Evolutionary conservation across 2,113 vertebrate species (phyloP), one percentile per base, ranked within the genome.

Genomic region (Prinia subflava): DNA sequence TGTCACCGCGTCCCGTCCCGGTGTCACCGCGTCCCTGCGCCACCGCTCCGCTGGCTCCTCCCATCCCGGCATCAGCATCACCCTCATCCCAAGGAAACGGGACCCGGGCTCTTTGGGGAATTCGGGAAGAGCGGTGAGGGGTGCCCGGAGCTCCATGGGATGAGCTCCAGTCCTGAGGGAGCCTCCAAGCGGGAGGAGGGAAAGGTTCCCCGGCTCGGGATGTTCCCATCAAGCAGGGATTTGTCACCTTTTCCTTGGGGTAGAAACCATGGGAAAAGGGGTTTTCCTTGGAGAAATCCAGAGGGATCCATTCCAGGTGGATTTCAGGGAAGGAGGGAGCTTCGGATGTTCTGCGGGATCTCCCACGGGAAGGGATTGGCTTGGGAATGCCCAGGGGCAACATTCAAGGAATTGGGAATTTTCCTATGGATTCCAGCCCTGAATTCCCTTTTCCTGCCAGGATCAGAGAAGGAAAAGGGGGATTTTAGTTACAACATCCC

Each of bases 191-290:
- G 39, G 25, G 35, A 28, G 13, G 42, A 22, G 67, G n/a, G 2
- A 15, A 42, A 28, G 1, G 22, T 13, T 16, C 14, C 81, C 23
- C 5, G 0, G 46, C 41, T 41, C 6, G 1, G 73, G 67, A 28
- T 20, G 30, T 59, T 27, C 74, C 49, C 62, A 0, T 3, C 0
- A 0, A 12, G 6, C 5, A 0, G 67, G 59, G 86, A 13, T 52
- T 52, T 11, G 52, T 24, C 59, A 8, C 60, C 37, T 31, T 31
- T 6, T 42, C 52, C 87, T 35, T 1, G 42, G 21, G n/a, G 20
- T 12, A 64, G 46, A 9, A 13, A 5, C 14, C 10, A 0, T 4
- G 27, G 27, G 2, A 19, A 49, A 52, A 24, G 22, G 15, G 10
- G 0, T 46, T 80, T 83, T 60, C 55, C 46, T 41, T 2, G 21